Conservation (phyloP, 2,113 vertebrate genomes). For the Girardinichthys multiradiatus region DNA sequence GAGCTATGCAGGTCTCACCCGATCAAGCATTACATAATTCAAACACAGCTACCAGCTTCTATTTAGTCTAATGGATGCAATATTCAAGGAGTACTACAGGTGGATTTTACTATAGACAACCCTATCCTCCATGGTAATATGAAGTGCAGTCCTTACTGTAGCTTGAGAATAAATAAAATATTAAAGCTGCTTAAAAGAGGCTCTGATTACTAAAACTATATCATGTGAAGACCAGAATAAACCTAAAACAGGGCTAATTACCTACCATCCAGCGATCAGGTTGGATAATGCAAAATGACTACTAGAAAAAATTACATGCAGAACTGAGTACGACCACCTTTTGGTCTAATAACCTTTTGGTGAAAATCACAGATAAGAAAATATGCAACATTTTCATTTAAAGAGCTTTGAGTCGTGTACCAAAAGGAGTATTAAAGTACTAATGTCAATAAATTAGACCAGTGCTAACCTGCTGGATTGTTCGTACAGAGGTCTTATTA, state of each 20-base stretch:
- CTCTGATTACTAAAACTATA: background rate
- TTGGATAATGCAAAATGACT: background rate
- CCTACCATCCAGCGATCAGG: background rate
- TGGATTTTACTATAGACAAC: conserved; percentile 16
- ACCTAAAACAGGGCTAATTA: background rate
- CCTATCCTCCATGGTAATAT: background rate
- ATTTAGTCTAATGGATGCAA: conserved; percentile 46
- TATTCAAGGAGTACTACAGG: conserved; percentile 2
- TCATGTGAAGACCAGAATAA: background rate
- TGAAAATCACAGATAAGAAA: background rate
- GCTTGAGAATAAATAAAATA: background rate
- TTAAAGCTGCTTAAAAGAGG: background rate
- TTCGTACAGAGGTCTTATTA: background rate
- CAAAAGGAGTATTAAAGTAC: too few relatives aligned
- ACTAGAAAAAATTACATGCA: background rate
- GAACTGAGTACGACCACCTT: background rate
- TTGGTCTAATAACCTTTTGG: background rate
- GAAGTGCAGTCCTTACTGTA: background rate
- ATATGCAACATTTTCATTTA: background rate
- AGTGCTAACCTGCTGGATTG: background rate
- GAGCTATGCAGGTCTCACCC: conserved; percentile 47
- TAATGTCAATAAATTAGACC: background rate
- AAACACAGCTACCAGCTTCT: conserved; percentile 34
- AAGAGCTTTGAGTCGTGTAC: too few relatives aligned
- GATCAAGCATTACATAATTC: conserved; percentile 69